Conservation (phyloP, 2,113 vertebrate species). For the Budorcas taxicolor region DNA sequence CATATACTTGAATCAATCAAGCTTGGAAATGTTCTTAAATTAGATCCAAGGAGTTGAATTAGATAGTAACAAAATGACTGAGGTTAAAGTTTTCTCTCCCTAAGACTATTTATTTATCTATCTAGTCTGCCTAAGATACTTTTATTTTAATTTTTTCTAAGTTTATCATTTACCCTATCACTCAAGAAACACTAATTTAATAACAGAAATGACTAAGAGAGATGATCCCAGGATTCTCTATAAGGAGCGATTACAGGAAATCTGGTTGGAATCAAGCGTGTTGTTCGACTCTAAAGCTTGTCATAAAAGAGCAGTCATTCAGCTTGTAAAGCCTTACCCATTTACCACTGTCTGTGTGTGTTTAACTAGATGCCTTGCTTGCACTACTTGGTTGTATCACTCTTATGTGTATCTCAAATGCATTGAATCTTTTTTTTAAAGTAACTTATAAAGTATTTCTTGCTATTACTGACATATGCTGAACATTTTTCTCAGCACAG, state of each 20-base stretch:
- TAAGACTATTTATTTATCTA: background rate
- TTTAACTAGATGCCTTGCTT: background rate
- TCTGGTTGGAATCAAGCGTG: background rate
- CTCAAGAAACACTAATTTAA: background rate
- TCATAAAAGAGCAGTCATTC: background rate
- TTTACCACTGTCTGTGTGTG: background rate
- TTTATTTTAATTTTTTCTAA: background rate
- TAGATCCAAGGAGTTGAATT: background rate
- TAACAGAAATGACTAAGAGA: background rate
- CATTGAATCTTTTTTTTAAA: background rate
- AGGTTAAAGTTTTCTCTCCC: background rate
- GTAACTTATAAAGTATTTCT: background rate
- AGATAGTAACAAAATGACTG: background rate
- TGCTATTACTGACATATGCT: background rate
- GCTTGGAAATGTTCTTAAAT: background rate
- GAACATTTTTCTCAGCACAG: background rate
- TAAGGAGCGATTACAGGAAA: background rate
- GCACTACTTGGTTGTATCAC: background rate
- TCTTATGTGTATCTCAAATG: background rate
- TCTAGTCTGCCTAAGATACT: background rate
- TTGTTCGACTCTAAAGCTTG: rapidly evolving
- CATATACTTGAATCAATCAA: background rate
- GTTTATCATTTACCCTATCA: background rate
- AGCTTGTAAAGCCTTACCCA: background rate
- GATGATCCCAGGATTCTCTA: background rate